Evolutionary conservation across 2,113 vertebrate species (phyloP), one percentile per base, ranked within the genome.

Genomic region (Hippoglossus stenolepis): DNA sequence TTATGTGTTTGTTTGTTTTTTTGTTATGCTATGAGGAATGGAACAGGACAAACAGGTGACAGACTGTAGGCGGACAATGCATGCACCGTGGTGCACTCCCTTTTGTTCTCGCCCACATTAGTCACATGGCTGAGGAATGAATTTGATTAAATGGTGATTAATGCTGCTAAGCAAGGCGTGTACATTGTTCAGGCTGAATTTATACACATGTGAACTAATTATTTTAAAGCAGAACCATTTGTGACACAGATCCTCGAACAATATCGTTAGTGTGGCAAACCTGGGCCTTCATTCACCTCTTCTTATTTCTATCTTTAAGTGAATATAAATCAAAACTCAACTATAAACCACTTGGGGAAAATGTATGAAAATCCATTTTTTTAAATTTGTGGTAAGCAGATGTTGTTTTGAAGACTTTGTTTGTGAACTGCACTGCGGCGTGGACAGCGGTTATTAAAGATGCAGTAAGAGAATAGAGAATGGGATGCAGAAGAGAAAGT

Each of bases 41-140:
- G 77, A 89, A 87, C 35, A 70, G 78, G 77, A 80, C 67, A 53
- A 54, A 70, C 60, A 83, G 78, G 74, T 88, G 88, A 88, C 76
- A 92, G 88, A 89, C 85, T 76, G 89, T 84, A 84, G 91, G 91
- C 76, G 85, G 87, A 89, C 31, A 7, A 31, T 31, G 31, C 31
- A 7, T 31, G 5, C 84, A 60, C 26, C 26, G 8, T 10, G 58
- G 26, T 18, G 7, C 2, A 77, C 81, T 84, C 59, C 82, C 61
- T 67, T 21, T 20, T 86, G 79, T 86, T 79, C 86, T 82, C 80
- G 59, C 75, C 84, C 77, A 77, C 70, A 85, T 87, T 82, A 80
- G 56, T 90, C 88, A 77, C 77, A 87, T 75, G 77, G 74, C 53
- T 72, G 60, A 82, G 69, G 66, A 82, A 79, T 72, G 75, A 3